Percentiles rank a stretch among this genome's conserved stretches.
Conservation (phyloP, 1,140 invertebrate genomes). For the Potamilus streckersoni region DNA sequence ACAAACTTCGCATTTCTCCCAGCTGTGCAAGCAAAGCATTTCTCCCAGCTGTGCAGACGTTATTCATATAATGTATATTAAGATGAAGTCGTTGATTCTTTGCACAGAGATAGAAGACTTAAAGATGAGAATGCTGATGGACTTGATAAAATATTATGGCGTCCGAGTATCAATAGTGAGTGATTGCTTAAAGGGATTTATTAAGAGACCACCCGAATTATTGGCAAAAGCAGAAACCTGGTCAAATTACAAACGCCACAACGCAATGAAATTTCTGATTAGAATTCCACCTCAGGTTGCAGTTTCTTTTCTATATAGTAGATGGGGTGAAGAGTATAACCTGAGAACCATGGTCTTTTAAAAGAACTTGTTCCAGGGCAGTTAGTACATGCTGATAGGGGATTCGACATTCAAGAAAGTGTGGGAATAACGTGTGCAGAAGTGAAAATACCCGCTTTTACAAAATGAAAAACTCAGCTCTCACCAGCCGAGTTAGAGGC, state of each 20-base stretch:
- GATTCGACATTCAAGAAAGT: conserved; percentile 7
- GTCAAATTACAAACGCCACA: conserved; percentile 30
- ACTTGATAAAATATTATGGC: conserved; percentile 17
- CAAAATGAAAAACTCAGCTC: conserved; percentile 30
- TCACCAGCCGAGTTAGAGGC: conserved; percentile 13
- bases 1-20: conserved; percentile 11
- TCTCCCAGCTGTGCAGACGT: too few relatives aligned
- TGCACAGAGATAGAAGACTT: conserved; percentile 18
- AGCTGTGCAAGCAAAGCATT: conserved; percentile 20
- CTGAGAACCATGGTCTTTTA: conserved; percentile 24
- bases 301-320: conserved; percentile 23
- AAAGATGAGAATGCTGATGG: conserved; percentile 26
- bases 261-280: conserved; percentile 25
- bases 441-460: conserved; percentile 8
- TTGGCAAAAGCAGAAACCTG: conserved; percentile 22
- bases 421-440: too few relatives aligned
- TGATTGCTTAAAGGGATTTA: too few relatives aligned
- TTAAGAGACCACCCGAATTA: conserved; percentile 25
- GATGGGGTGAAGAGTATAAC: conserved; percentile 21
- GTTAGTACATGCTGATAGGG: conserved; percentile 24
- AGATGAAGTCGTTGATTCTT: neutral
- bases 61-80: conserved; percentile 23
- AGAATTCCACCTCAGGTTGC: conserved; percentile 9
- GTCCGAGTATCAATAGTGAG: too few relatives aligned
- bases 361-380: conserved; percentile 18